Evolutionary conservation across 2,113 vertebrate genomes (phyloP), one percentile per base, ranked within the genome.

Genomic region (Indicator maculatus): DNA sequence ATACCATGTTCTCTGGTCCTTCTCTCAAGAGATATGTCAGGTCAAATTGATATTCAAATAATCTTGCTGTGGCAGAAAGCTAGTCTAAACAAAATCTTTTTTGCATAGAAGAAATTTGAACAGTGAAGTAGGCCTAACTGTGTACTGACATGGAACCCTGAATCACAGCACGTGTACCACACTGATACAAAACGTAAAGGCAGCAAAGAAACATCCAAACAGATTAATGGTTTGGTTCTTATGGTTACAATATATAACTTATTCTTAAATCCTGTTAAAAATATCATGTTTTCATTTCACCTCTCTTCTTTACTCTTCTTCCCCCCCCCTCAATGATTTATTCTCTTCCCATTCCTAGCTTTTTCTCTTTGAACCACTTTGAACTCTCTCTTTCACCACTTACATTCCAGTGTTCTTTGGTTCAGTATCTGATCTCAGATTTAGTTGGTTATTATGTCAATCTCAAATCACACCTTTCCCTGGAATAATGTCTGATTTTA

Each of bases 21-120:
- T 84, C 23, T 39, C 16, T 52, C 20, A 59, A 74, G 33, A 69
- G 39, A 71, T 0, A 1, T 9, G 28, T 3, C 12, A 73, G 12
- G 36, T 33, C 52, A 86, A 74, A 86, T 0, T 20, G 21, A 74
- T 64, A 52, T 15, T 63, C 31, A 75, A 71, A 59, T 72, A 36
- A 67, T 28, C 30, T 47, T 53, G 14, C 9, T 69, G 5, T 64
- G 28, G 30, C 12, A 87, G 24, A 92, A 86, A 63, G 30, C 47
- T 86, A 87, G n/a, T 60, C 44, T 64, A 83, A 86, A 80, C 41
- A 79, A 71, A 81, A 86, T 59, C n/a, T 41, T 66, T 15, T 15
- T 13, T 28, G 21, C 19, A 31, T 38, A 67, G 47, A 83, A 71
- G 28, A 83, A 76, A 92, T 47, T 55, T 8, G 30, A 79, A 30